Percentiles rank a stretch among this genome's conserved stretches.
phyloP scores from a whole-genome alignment of 2,888 invertebrate genomes.

The Autographa pulchrina region DNA sequence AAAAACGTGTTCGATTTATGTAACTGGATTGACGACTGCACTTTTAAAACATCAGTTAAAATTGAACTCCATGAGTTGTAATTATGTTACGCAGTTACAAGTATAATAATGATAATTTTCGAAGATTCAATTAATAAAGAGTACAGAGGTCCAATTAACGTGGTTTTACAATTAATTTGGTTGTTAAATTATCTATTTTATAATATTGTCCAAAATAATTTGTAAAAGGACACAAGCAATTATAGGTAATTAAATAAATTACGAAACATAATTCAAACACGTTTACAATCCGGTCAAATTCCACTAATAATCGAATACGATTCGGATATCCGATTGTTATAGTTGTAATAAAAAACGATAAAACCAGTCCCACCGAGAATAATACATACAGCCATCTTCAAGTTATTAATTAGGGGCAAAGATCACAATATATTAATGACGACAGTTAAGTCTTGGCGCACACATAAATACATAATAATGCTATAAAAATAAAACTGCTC shows the following conservation, averaged over 20 bases:
- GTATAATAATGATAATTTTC: neutral
- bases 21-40: neutral
- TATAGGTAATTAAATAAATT: no score
- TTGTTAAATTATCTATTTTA: no score
- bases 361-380: neutral
- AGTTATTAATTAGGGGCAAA: constrained; percentile 24
- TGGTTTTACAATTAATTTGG: no score
- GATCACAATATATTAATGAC: constrained; percentile 12
- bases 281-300: neutral
- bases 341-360: neutral
- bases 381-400: neutral
- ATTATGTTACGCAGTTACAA: neutral
- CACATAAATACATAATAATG: constrained; percentile 27
- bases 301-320: neutral
- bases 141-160: neutral
- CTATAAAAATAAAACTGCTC: constrained; percentile 38
- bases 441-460: constrained; percentile 17
- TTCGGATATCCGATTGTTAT: neutral
- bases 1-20: neutral
- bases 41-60: neutral
- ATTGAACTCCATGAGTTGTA: neutral
- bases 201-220: no score
- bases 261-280: neutral
- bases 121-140: neutral
- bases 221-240: no score